Evolutionary conservation across 2,888 invertebrate genomes (phyloP).

Genomic region (Exephanes ischioxanthus): DNA sequence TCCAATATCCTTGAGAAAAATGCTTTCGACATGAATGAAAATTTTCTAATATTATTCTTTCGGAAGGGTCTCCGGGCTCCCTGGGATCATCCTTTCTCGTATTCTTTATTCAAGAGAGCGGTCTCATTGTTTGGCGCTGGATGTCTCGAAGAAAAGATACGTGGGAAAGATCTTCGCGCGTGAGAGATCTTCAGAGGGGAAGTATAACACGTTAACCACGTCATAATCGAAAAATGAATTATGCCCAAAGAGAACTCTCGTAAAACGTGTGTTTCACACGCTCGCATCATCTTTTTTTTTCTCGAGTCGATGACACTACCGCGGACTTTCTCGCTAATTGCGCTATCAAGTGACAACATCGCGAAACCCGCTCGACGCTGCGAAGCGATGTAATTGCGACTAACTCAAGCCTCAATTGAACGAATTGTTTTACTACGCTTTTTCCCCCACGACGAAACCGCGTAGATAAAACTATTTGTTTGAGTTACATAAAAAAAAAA

Average conservation of each 20-base stretch:
- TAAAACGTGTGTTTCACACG: slow-evolving; percentile 77
- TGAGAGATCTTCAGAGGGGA: slow-evolving; percentile 9
- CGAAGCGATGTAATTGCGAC: slow-evolving; percentile 74
- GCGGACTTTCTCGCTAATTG: slow-evolving; percentile 74
- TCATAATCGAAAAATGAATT: slow-evolving; percentile 38
- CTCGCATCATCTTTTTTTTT: slow-evolving; percentile 44
- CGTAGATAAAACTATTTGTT: slow-evolving; percentile 35
- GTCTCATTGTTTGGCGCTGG: slow-evolving; percentile 13
- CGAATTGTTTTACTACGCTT: slow-evolving; percentile 69
- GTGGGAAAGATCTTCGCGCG: slow-evolving; percentile 29
- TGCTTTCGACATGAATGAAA: not conserved
- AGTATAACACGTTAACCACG: slow-evolving; percentile 13
- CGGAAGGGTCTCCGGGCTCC: not conserved
- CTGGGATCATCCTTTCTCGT: not conserved
- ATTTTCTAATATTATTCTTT: not conserved
- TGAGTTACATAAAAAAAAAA: slow-evolving; percentile 11
- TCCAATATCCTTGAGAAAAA: not conserved
- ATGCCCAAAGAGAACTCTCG: not conserved
- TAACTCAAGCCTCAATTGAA: slow-evolving; percentile 76
- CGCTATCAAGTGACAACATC: slow-evolving; percentile 78
- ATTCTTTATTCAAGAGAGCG: slow-evolving; percentile 16
- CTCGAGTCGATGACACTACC: slow-evolving; percentile 68
- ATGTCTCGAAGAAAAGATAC: slow-evolving; percentile 23
- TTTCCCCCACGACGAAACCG: slow-evolving; percentile 49
- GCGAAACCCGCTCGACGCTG: slow-evolving; percentile 65